These are phyloP conservation scores for Epizoanthus stellaris DNA, from an alignment of 92 coral and sea anemone species.

Conservation along the genomic window DNA sequence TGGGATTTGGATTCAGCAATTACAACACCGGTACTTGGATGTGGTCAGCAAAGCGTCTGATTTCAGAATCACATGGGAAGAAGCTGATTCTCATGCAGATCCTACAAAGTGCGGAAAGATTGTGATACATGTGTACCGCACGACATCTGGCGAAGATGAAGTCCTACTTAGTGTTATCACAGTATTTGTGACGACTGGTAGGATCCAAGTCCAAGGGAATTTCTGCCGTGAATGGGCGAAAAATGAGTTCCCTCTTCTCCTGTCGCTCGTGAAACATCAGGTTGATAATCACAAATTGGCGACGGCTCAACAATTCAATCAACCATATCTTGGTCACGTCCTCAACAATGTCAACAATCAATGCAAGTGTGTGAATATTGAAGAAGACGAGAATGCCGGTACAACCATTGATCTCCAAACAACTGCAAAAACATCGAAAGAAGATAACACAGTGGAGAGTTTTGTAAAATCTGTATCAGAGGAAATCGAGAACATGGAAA, in stretches of 20 bases:
- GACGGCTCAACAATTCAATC: conserved; percentile 5
- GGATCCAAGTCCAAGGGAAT: conserved; percentile 37
- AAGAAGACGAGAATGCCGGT: neutral
- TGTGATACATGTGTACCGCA: neutral
- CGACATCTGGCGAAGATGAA: neutral
- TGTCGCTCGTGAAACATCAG: conserved; percentile 10
- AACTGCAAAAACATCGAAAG: neutral
- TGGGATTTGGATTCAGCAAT: conserved; percentile 6
- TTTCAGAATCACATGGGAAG: conserved; percentile 24
- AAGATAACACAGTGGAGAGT: conserved; percentile 1
- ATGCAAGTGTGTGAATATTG: neutral
- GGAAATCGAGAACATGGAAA: neutral
- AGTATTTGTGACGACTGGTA: conserved; percentile 28
- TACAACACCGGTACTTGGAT: conserved; percentile 17
- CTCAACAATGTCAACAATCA: conserved; percentile 4
- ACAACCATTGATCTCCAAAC: conserved; percentile 7
- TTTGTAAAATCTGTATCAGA: conserved; percentile 7
- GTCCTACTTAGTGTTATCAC: conserved; percentile 15
- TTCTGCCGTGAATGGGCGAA: conserved; percentile 19
- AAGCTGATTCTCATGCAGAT: conserved; percentile 15
- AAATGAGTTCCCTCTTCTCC: neutral
- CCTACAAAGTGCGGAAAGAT: conserved; percentile 35
- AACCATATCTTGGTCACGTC: conserved; percentile 24
- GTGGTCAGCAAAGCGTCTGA: conserved; percentile 6
- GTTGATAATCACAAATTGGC: neutral